A percentile compares a stretch with the other conserved stretches of the same genome.
Evolutionary conservation across 1,140 invertebrate genomes (phyloP).

Genomic region (Macrotrachela quadricornifera): DNA sequence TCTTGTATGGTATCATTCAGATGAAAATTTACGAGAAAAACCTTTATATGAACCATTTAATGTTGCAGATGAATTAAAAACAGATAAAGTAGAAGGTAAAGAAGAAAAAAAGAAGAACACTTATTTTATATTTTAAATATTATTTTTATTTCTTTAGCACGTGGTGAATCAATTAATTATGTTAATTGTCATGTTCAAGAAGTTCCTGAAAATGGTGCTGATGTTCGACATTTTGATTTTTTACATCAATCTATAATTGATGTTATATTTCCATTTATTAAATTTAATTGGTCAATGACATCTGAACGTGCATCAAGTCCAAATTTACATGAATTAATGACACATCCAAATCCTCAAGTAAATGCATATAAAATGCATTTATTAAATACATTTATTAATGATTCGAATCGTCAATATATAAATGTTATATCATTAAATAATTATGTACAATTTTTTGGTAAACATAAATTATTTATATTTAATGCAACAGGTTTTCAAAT

Average conservation of each 20-base stretch:
- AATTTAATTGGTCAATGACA: conserved; percentile 2
- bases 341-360: background rate
- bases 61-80: background rate
- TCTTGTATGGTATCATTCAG: background rate
- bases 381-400: conserved; percentile 1
- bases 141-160: background rate
- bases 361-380: conserved; percentile 8
- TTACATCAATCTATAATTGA: conserved; percentile 1
- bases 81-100: no score
- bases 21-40: background rate
- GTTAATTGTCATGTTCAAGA: conserved; percentile 38
- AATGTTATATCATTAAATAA: conserved; percentile 6
- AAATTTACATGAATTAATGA: background rate
- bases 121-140: no score
- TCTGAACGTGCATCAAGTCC: background rate
- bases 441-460: conserved; percentile 2
- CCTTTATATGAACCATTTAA: conserved; percentile 4
- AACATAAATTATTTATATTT: conserved; percentile 4
- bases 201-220: conserved; percentile 72
- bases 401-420: background rate
- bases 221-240: conserved; percentile 49
- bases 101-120: no score
- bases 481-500: conserved; percentile 35
- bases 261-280: background rate
- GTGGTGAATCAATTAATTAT: conserved; percentile 7